A percentile compares a stretch with the other conserved stretches of the same genome.
phyloP scores from a whole-genome alignment of 2,113 vertebrate species.

The Istiophorus platypterus region DNA sequence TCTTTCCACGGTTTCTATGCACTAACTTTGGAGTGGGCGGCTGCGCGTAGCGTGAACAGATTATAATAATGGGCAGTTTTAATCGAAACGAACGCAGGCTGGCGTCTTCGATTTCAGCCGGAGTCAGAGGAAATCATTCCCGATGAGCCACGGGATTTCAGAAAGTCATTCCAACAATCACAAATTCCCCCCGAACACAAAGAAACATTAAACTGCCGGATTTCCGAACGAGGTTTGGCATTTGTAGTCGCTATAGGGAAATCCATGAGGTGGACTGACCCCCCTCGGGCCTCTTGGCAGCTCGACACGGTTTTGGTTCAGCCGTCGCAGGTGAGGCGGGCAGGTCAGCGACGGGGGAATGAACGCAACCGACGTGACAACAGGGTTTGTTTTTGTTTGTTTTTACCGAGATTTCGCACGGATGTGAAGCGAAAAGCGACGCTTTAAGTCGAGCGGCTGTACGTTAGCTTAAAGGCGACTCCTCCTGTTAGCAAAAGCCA shows the following conservation, averaged over 20 bases:
- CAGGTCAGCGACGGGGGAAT: not conserved
- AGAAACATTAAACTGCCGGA: not conserved
- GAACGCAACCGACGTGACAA: fast-evolving
- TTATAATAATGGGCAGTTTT: fast-evolving
- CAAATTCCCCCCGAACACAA: fast-evolving
- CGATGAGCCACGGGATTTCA: fast-evolving
- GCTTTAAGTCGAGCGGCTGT: not conserved
- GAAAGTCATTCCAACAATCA: fast-evolving
- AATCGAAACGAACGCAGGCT: fast-evolving
- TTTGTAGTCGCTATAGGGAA: not conserved
- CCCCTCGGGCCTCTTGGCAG: constrained; percentile 50
- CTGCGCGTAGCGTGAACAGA: not conserved
- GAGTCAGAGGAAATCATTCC: fast-evolving
- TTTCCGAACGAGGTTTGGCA: not conserved
- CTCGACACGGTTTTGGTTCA: constrained; percentile 3
- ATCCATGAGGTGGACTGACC: constrained; percentile 9
- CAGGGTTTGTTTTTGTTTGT: too few relatives aligned
- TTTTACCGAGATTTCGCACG: fast-evolving
- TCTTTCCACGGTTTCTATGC: not conserved
- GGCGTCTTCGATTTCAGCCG: not conserved
- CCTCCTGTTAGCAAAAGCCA: constrained; percentile 53
- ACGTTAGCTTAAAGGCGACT: constrained; percentile 22
- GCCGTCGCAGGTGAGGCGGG: constrained; percentile 11
- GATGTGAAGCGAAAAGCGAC: not conserved
- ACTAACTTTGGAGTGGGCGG: constrained; percentile 31